These are phyloP conservation scores for Chloroceryle inda DNA, from an alignment of 2,797 vertebrate genomes.

Conservation along the genomic window DNA sequence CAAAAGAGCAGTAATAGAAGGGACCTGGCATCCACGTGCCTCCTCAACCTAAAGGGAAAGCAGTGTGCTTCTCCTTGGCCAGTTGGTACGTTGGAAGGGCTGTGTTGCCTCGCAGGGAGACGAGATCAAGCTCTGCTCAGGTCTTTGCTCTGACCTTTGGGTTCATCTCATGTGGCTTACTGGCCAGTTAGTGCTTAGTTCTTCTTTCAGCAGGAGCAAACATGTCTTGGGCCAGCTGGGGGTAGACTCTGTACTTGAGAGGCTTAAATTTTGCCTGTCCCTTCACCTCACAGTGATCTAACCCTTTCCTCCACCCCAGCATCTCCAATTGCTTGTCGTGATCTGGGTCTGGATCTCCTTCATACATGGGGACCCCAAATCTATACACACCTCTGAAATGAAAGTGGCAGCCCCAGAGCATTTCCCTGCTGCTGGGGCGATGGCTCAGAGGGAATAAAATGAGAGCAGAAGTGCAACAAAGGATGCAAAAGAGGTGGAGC, in stretches of 20 bases:
- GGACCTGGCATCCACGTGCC: background rate
- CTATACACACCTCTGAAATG: background rate
- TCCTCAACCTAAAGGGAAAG: background rate
- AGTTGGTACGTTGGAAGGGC: background rate
- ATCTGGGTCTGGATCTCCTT: background rate
- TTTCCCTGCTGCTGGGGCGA: background rate
- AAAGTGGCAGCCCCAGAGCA: background rate
- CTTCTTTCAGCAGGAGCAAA: background rate
- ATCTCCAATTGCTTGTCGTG: background rate
- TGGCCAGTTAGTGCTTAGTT: background rate
- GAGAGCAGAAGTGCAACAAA: background rate
- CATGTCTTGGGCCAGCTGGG: background rate
- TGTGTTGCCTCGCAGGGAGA: background rate
- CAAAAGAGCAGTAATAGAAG: background rate
- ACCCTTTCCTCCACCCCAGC: background rate
- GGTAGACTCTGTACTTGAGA: background rate
- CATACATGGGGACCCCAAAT: background rate
- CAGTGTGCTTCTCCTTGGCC: background rate
- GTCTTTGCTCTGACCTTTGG: background rate
- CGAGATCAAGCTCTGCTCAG: background rate
- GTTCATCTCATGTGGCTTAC: background rate
- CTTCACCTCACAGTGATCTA: background rate
- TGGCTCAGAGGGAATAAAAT: background rate
- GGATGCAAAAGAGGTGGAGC: background rate
- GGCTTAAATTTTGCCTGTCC: background rate